A percentile compares a stretch with the other conserved stretches of the same genome.
These are phyloP conservation scores for Tragelaphus scriptus DNA, from an alignment of 2,113 vertebrate genomes.

Conservation along the genomic window DNA sequence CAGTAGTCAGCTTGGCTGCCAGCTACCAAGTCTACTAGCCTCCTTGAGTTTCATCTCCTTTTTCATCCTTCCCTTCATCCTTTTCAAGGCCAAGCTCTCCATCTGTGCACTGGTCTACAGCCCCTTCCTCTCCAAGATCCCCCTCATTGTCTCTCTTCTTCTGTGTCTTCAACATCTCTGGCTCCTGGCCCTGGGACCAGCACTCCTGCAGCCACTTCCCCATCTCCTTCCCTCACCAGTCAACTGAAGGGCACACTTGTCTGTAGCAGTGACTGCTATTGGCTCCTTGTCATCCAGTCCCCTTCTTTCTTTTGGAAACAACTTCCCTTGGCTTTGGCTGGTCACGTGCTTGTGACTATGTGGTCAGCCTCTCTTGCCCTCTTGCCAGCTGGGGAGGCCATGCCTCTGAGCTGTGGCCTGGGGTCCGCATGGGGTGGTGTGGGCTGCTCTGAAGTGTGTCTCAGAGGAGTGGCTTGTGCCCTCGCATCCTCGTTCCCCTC, in stretches of 20 bases:
- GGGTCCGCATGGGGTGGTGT: neutral
- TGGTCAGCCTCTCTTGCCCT: neutral
- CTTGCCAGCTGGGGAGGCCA: neutral
- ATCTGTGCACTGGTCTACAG: rapidly evolving
- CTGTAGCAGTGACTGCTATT: neutral
- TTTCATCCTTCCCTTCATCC: neutral
- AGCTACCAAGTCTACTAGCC: rapidly evolving
- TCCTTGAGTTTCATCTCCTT: neutral
- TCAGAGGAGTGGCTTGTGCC: neutral
- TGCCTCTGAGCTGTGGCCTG: neutral
- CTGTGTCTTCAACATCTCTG: neutral
- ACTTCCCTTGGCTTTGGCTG: neutral
- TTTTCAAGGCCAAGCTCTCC: neutral
- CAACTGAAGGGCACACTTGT: too few species aligned
- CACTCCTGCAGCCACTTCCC: rapidly evolving
- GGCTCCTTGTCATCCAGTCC: neutral
- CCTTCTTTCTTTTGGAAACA: neutral
- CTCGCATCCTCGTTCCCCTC: neutral
- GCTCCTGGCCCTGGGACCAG: neutral
- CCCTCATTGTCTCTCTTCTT: too few species aligned
- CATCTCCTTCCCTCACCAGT: neutral
- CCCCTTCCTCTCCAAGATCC: rapidly evolving
- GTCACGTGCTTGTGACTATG: rapidly evolving
- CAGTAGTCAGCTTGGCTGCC: neutral
- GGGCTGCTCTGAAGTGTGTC: neutral